Percentiles rank a stretch among this genome's conserved stretches.
Evolutionary conservation across 2,888 invertebrate genomes (phyloP).

Genomic region (Drosophila tanythrix): DNA sequence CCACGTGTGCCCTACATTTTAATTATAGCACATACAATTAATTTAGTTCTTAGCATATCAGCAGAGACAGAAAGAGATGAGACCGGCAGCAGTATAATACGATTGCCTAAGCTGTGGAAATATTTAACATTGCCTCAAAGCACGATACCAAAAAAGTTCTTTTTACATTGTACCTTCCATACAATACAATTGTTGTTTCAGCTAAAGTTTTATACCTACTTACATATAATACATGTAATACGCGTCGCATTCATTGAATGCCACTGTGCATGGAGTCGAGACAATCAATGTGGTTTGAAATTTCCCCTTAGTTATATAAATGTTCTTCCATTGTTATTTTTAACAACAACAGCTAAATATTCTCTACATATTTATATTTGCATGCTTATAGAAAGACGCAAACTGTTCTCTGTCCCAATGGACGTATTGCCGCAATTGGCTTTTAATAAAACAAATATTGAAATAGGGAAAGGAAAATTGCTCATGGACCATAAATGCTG

Average conservation of each 20-base stretch:
- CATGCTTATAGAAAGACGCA: neutral
- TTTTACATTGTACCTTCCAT: slow-evolving; percentile 53
- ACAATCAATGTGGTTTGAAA: slow-evolving; percentile 78
- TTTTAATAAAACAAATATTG: neutral
- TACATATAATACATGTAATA: slow-evolving; percentile 22
- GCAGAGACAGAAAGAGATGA: slow-evolving; percentile 5
- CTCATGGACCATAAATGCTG: neutral
- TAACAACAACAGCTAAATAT: slow-evolving; percentile 21
- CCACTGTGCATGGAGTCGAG: slow-evolving; percentile 61
- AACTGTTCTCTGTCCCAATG: neutral
- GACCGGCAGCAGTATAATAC: slow-evolving; percentile 2
- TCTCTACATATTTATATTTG: neutral
- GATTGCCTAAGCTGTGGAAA: slow-evolving; percentile 24
- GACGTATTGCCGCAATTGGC: neutral
- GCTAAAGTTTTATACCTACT: slow-evolving; percentile 37
- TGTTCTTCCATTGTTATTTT: slow-evolving; percentile 56
- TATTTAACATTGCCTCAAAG: slow-evolving; percentile 35
- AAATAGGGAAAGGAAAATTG: neutral
- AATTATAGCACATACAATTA: slow-evolving; percentile 11
- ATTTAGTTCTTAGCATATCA: slow-evolving; percentile 51
- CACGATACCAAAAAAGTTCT: slow-evolving; percentile 18
- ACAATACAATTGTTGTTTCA: slow-evolving; percentile 58
- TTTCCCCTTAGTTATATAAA: slow-evolving; percentile 54
- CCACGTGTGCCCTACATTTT: slow-evolving; percentile 28
- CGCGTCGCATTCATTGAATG: slow-evolving; percentile 48